Percentiles rank a stretch among this genome's conserved stretches.
phyloP scores from a whole-genome alignment of 2,113 vertebrate species.

The Noctilio leporinus region DNA sequence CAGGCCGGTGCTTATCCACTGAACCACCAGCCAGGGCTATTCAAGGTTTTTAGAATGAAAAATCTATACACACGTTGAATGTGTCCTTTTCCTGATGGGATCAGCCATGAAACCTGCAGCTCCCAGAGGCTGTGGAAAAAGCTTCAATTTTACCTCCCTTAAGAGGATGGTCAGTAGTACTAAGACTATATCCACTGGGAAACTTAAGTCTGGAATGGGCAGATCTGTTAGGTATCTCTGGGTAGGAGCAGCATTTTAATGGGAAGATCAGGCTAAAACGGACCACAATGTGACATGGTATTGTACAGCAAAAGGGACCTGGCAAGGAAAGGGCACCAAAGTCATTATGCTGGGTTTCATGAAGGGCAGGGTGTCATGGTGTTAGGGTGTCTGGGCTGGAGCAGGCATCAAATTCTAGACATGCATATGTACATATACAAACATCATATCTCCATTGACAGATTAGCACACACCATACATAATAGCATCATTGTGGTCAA shows the following conservation, averaged over 20 bases:
- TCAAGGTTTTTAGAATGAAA: constrained; percentile 12
- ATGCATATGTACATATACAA: neutral
- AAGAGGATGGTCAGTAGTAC: neutral
- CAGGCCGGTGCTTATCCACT: no score
- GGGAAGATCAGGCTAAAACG: neutral
- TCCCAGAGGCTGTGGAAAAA: neutral
- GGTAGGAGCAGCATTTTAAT: neutral
- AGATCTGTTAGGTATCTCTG: neutral
- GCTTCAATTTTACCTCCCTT: neutral
- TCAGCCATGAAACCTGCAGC: neutral
- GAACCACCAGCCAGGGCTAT: no score
- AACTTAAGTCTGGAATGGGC: neutral
- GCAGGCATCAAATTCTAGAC: neutral
- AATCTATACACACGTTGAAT: neutral
- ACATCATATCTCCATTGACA: neutral
- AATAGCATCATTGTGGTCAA: neutral
- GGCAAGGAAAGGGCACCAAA: neutral
- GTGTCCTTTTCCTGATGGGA: neutral
- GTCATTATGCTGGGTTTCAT: neutral
- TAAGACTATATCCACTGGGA: neutral
- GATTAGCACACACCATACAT: neutral
- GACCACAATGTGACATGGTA: neutral
- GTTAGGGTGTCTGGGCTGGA: neutral
- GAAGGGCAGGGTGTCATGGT: neutral
- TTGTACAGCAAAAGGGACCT: neutral